Evolutionary conservation across 2,797 vertebrate genomes (phyloP), one percentile per base, ranked within the genome.

Genomic region (Spondyliosoma cantharus): DNA sequence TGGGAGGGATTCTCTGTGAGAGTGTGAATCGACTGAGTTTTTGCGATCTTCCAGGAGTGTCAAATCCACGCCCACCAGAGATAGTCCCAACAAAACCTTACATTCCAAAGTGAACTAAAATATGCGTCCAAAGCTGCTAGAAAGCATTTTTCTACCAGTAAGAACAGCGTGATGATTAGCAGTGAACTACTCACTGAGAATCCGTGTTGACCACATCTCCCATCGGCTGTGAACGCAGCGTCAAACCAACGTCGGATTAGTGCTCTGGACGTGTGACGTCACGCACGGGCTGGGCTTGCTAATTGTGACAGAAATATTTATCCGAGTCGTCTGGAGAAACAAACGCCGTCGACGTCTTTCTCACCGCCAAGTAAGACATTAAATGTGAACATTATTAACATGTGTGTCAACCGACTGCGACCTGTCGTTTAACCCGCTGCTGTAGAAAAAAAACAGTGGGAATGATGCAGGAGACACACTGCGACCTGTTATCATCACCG

Each of bases 261-360:
- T 1, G 56, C 48, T 16, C 1, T 24, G 67, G 15, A 17, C 76
- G 74, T 53, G 68, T 83, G 82, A 86, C 86, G 86, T 88, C 75
- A 42, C 37, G 12, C 49, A 25, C 52, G 66, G 80, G 82, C 60
- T 83, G 78, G 87, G 78, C 80, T 24, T 62, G 57, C 19, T 75
- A 54, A 64, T 65, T 49, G 24, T 65, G 29, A 32, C 20, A 71
- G 43, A 42, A 46, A 73, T 45, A 85, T 56, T 57, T 29, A 70
- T 24, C 25, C 9, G 49, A 12, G 20, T 19, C 27, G 20, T 63
- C 27, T 48, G 73, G 59, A 75, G 37, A 67, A 13, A 63, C 65
- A n/a, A 29, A 64, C 70, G 16, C 29, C 4, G 52, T 14, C 12
- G 14, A 27, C 72, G 19, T 11, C 72, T 24, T 20, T 22, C 27